These are phyloP conservation scores for Rhinichthys klamathensis DNA, from an alignment of 2,113 vertebrate genomes.

Conservation along the genomic window DNA sequence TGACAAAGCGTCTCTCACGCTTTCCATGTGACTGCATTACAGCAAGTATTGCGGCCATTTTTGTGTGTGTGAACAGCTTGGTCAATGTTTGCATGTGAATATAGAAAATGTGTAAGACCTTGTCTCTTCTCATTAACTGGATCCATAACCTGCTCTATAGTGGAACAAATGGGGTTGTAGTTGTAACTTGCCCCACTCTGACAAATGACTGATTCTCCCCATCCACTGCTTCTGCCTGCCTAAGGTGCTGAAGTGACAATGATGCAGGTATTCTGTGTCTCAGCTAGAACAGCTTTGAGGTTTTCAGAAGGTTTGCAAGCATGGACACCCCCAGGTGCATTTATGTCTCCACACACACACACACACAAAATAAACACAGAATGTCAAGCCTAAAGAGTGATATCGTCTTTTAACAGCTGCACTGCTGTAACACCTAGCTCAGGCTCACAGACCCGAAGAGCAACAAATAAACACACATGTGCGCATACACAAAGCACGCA, in stretches of 20 bases:
- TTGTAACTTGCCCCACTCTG: conserved; percentile 49
- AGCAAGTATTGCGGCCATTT: not conserved
- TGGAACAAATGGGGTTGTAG: conserved; percentile 42
- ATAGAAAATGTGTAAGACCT: conserved; percentile 26
- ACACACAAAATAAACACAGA: conserved; percentile 48
- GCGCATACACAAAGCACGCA: not conserved
- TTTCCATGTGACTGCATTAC: not conserved
- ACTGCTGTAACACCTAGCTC: conserved; percentile 43
- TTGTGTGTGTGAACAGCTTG: conserved; percentile 3
- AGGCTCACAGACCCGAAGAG: not conserved
- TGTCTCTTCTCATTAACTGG: conserved; percentile 40
- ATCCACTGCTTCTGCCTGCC: conserved; percentile 42
- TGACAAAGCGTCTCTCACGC: conserved; percentile 14
- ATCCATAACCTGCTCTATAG: conserved; percentile 31
- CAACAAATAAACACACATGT: conserved; percentile 37
- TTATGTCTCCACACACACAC: conserved; percentile 65
- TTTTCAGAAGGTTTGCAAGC: conserved; percentile 53
- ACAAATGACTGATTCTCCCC: conserved; percentile 44
- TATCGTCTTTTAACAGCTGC: conserved; percentile 74
- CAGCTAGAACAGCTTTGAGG: conserved; percentile 43
- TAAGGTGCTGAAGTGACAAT: conserved; percentile 51
- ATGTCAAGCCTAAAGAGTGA: conserved; percentile 66
- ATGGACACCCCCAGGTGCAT: conserved; percentile 74
- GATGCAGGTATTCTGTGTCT: conserved; percentile 58
- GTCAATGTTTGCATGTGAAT: conserved; percentile 35